Conservation (phyloP, 1,140 invertebrate species). For the Ostrea edulis region DNA sequence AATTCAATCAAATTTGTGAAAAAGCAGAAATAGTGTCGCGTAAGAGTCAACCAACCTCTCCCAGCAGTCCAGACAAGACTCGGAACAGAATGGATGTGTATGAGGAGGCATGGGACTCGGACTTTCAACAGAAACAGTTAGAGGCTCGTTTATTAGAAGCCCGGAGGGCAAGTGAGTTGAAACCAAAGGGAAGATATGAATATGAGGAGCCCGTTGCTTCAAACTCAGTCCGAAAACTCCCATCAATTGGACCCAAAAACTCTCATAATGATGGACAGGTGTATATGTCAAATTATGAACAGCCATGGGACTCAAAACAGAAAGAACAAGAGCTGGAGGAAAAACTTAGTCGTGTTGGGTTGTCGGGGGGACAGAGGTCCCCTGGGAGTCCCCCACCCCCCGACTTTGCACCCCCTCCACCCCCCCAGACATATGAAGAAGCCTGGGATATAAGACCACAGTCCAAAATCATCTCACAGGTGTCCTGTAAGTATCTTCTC, state of each 20-base stretch:
- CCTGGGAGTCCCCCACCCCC: slow-evolving; percentile 14
- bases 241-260: background rate
- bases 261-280: slow-evolving; percentile 6
- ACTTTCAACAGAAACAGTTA: slow-evolving; percentile 62
- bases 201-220: slow-evolving; percentile 43
- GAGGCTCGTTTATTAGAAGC: slow-evolving; percentile 62
- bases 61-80: slow-evolving; percentile 12
- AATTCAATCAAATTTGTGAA: slow-evolving; percentile 54
- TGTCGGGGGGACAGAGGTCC: background rate
- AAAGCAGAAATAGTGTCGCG: slow-evolving; percentile 52
- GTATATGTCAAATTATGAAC: slow-evolving; percentile 59
- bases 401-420: slow-evolving; percentile 44
- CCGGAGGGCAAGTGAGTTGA: slow-evolving; percentile 46
- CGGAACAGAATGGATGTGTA: slow-evolving; percentile 55
- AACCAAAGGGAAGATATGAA: slow-evolving; percentile 39
- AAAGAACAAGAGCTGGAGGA: slow-evolving; percentile 58
- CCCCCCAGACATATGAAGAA: slow-evolving; percentile 60
- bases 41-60: slow-evolving; percentile 31
- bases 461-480: slow-evolving; percentile 47
- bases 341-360: slow-evolving; percentile 34
- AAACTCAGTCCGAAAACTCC: background rate
- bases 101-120: slow-evolving; percentile 70
- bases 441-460: slow-evolving; percentile 60
- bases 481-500: slow-evolving; percentile 71
- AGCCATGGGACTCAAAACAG: slow-evolving; percentile 65